Base-by-base conservation (phyloP, 2,113 vertebrate species). In the Dissostichus mawsoni region DNA sequence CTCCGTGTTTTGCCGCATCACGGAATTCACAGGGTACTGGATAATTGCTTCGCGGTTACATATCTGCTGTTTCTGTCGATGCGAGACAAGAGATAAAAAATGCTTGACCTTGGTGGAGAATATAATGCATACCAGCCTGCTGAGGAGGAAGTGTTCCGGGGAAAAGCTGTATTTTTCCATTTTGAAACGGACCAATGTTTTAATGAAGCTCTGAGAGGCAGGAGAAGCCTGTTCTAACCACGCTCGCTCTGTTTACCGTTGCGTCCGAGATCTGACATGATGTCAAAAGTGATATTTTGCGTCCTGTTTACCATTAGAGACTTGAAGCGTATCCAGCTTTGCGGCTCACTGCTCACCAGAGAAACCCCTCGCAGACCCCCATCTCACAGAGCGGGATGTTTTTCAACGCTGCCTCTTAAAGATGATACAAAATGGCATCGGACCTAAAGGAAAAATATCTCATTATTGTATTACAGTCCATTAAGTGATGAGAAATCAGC, bases 361-460 rank as follows among this genome's bases (percentile, higher is more conserved):
- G 72, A 73, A 69, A n/a, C 36, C 36, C 36, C 50, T 36, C 33
- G 3, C 44, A 51, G 20, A 44, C 76, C 62, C 76, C 63, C 72
- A 52, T 69, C 75, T 74, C 76, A 50, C 69, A 52, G 57, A 61
- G 68, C 75, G 2, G 18, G 13, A 23, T 71, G 44, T 67, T 59
- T 90, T 63, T 36, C 56, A 29, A 76, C 5, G 67, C 83, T 14
- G n/a, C 70, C 36, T 5, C 65, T 72, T 73, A 74, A 87, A 79
- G 68, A 82, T 82, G 74, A 87, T 65, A 69, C 51, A 82, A 85
- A 90, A 90, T 74, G 84, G 79, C 88, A 84, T 82, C 78, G 76
- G 80, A 86, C 74, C 78, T 82, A 81, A 80, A 84, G 91, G 81
- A 92, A 92, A 92, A 83, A 85, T 74, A 79, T 89, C 87, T 88